Evolutionary conservation across 1,140 invertebrate genomes (phyloP).

Genomic region (Drosophila funebris): DNA sequence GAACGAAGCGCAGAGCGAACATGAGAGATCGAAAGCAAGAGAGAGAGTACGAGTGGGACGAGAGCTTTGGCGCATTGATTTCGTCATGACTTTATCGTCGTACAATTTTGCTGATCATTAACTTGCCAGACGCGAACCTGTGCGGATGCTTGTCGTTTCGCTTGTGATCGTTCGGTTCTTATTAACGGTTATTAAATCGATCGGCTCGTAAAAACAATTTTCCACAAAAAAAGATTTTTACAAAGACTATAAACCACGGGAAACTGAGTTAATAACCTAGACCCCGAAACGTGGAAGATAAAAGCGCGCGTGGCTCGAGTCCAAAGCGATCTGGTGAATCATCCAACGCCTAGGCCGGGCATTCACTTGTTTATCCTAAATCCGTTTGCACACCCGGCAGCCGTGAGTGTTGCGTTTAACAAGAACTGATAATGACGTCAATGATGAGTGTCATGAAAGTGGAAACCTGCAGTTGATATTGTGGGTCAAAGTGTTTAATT

Average conservation of each 20-base stretch:
- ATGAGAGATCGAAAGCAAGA: background rate
- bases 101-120: constrained; percentile 60
- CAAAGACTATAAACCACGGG: no score
- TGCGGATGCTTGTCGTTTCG: constrained; percentile 38
- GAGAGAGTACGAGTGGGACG: background rate
- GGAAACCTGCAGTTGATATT: background rate
- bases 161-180: background rate
- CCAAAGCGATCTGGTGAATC: background rate
- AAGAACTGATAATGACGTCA: constrained; percentile 7
- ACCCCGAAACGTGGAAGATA: background rate
- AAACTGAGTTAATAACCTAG: background rate
- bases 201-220: no score
- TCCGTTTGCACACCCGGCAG: background rate
- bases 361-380: constrained; percentile 8
- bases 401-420: background rate
- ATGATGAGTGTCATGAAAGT: background rate
- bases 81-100: constrained; percentile 65
- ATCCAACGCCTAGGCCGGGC: background rate
- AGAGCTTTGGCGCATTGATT: constrained; percentile 47
- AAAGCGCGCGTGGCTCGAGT: background rate
- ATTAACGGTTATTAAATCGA: constrained; percentile 20
- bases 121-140: constrained; percentile 51
- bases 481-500: background rate
- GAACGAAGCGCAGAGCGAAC: background rate
- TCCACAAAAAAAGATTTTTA: no score